Evolutionary conservation across 2,797 vertebrate genomes (phyloP).

Genomic region (Sebastes glaucus): DNA sequence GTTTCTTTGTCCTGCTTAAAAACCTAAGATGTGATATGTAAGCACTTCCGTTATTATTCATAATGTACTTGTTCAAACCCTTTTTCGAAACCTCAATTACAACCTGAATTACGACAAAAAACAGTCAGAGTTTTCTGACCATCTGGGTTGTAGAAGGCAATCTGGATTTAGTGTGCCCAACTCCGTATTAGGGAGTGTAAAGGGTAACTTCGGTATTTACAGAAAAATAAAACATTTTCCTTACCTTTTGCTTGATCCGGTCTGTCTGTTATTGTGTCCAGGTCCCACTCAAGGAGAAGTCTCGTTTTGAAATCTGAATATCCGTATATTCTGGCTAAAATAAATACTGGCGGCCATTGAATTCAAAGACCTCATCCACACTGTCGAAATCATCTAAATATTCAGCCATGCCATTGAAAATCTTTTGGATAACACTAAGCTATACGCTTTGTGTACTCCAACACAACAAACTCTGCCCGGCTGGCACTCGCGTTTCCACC

Average conservation of each 20-base stretch:
- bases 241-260: no score
- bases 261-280: no score
- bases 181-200: not conserved
- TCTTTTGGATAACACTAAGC: not conserved
- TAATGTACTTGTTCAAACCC: not conserved
- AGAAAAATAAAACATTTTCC: no score
- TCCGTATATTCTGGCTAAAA: no score
- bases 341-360: no score
- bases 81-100: not conserved
- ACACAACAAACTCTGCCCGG: not conserved
- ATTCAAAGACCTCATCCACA: not conserved
- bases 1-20: not conserved
- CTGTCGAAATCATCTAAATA: not conserved
- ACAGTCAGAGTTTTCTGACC: not conserved
- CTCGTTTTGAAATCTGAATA: no score
- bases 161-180: not conserved
- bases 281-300: no score
- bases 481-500: not conserved
- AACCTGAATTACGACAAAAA: not conserved
- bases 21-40: not conserved
- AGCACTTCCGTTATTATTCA: not conserved
- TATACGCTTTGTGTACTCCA: not conserved
- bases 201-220: no score
- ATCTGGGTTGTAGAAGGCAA: not conserved
- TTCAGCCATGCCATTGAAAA: not conserved